phyloP scores from a whole-genome alignment of 2,888 invertebrate genomes.

The Synanthedon andrenaeformis region DNA sequence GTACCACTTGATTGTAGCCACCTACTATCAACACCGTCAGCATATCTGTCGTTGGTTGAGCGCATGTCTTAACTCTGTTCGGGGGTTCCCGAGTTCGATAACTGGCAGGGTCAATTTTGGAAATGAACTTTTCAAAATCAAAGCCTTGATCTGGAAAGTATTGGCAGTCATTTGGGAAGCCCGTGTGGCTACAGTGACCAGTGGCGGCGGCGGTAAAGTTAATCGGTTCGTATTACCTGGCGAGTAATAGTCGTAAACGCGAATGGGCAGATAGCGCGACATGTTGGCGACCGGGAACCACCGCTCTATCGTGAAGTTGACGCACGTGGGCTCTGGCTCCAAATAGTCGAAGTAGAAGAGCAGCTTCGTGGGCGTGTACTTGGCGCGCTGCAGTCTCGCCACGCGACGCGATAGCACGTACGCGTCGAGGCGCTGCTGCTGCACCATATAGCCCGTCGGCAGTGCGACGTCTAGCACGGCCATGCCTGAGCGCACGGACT shows the following conservation, averaged over 20 bases:
- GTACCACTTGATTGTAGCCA: too few species aligned
- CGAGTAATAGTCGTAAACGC: slow-evolving; percentile 95
- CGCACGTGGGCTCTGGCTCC: slow-evolving; percentile 86
- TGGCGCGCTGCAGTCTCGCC: slow-evolving; percentile 86
- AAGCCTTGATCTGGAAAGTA: too few species aligned
- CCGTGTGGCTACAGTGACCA: too few species aligned
- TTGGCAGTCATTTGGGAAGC: too few species aligned
- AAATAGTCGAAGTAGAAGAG: slow-evolving; percentile 93
- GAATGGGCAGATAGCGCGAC: slow-evolving; percentile 90
- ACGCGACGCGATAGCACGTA: slow-evolving; percentile 86
- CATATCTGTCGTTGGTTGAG: too few species aligned
- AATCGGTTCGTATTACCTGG: slow-evolving; percentile 74
- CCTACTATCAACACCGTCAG: too few species aligned
- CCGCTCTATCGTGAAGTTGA: slow-evolving; percentile 92
- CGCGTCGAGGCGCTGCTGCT: slow-evolving; percentile 88
- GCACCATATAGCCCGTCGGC: slow-evolving; percentile 92
- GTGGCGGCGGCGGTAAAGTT: too few species aligned
- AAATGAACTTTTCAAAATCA: too few species aligned
- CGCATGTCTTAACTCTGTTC: too few species aligned
- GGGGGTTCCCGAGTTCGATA: too few species aligned
- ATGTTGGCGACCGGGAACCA: slow-evolving; percentile 98
- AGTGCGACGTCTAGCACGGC: slow-evolving; percentile 88
- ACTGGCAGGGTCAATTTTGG: too few species aligned
- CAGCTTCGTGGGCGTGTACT: slow-evolving; percentile 84
- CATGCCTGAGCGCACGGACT: slow-evolving; percentile 88